A percentile compares a stretch with the other conserved stretches of the same genome.
Conservation (phyloP, 2,888 invertebrate species). For the Drosophila recens region DNA sequence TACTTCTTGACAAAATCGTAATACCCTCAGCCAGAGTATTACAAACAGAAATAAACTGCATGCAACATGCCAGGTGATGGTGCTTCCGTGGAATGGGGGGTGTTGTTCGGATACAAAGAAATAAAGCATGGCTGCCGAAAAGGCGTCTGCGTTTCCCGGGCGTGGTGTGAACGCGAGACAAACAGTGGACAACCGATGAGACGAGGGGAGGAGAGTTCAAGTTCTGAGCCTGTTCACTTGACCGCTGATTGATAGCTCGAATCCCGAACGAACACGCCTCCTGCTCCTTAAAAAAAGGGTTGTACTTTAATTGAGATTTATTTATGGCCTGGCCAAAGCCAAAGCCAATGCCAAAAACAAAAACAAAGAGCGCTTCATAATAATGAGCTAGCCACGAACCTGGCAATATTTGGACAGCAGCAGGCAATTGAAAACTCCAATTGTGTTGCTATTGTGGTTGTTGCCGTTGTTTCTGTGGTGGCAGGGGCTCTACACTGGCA, state of each 20-base stretch:
- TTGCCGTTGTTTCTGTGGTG: constrained; percentile 41
- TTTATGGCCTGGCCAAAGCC: constrained; percentile 62
- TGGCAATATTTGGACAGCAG: constrained; percentile 75
- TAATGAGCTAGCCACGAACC: constrained; percentile 74
- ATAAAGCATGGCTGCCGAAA: constrained; percentile 68
- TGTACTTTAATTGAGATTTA: constrained; percentile 81
- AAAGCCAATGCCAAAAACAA: constrained; percentile 28
- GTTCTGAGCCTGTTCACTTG: constrained; percentile 46
- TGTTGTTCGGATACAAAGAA: constrained; percentile 49
- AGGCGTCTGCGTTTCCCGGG: constrained; percentile 30
- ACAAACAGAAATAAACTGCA: constrained; percentile 23
- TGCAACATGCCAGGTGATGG: constrained; percentile 33
- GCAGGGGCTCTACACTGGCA: constrained; percentile 55
- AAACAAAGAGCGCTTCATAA: constrained; percentile 62
- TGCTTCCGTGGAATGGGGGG: background rate
- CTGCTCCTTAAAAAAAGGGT: constrained; percentile 54
- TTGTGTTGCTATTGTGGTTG: constrained; percentile 54
- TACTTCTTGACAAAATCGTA: background rate
- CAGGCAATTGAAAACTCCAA: constrained; percentile 73
- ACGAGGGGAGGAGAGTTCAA: background rate
- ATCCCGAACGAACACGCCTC: constrained; percentile 48
- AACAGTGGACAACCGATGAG: constrained; percentile 14
- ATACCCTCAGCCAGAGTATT: background rate
- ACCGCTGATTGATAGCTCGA: constrained; percentile 73
- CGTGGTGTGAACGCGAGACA: constrained; percentile 70